Conservation (phyloP, 2,797 vertebrate species). For the Sebastes iracundus region DNA sequence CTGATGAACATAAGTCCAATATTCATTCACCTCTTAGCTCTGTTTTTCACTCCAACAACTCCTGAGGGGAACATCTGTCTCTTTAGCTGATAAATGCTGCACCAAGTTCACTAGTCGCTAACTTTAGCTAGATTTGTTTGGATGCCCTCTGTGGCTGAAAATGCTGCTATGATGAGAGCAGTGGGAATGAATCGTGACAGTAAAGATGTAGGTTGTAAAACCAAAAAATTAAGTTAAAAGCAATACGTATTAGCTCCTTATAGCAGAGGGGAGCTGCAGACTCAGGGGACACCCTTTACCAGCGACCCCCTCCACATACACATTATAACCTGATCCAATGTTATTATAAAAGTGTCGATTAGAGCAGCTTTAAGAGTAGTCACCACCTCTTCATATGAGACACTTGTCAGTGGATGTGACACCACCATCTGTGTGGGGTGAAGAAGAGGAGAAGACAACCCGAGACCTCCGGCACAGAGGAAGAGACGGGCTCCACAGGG, state of each 20-base stretch:
- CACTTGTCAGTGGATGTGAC: slow-evolving; percentile 37
- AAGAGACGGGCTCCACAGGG: slow-evolving; percentile 46
- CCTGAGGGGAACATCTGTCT: not conserved
- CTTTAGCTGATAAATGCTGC: not conserved
- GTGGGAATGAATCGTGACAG: not conserved
- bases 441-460: slow-evolving; percentile 37
- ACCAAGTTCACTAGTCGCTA: not conserved
- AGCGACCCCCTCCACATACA: not conserved
- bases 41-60: not conserved
- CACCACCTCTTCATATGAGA: not conserved
- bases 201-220: not conserved
- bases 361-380: not conserved
- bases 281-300: not conserved
- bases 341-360: not conserved
- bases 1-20: not conserved
- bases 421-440: slow-evolving; percentile 42
- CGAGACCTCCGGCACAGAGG: slow-evolving; percentile 48
- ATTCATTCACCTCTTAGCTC: not conserved
- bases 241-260: not conserved
- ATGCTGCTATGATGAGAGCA: not conserved
- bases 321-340: not conserved
- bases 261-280: not conserved
- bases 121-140: too few relatives aligned
- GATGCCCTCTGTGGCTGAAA: not conserved
- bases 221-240: not conserved